Percentiles rank a stretch among this genome's conserved stretches.
phyloP scores from a whole-genome alignment of 2,797 vertebrate genomes.

The Cyclura pinguis region DNA sequence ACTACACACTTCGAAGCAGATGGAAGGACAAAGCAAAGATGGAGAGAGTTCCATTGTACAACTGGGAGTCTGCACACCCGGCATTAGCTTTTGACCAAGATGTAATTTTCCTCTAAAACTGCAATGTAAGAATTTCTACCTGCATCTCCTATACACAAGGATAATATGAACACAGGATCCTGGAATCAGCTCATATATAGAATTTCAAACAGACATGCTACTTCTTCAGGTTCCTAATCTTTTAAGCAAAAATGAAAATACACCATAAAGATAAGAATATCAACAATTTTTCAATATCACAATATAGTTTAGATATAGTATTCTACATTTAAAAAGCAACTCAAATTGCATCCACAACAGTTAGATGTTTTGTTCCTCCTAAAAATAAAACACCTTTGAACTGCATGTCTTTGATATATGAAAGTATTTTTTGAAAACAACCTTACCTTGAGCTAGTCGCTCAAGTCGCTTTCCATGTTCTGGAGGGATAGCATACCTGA shows the following conservation, averaged over 20 bases:
- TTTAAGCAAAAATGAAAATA: not conserved
- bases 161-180: conserved; percentile 5
- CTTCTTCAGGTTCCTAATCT: not conserved
- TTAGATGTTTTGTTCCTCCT: not conserved
- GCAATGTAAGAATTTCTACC: not conserved
- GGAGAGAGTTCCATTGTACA: not conserved
- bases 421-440: conserved; percentile 47
- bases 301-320: not conserved
- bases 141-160: not conserved
- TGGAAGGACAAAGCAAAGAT: not conserved
- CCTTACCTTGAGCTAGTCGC: conserved; percentile 85
- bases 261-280: not conserved
- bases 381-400: conserved; percentile 43
- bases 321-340: not conserved
- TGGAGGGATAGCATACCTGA: conserved; percentile 85
- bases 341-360: conserved; percentile 26
- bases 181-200: not conserved
- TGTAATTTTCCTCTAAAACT: not conserved
- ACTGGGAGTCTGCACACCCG: not conserved
- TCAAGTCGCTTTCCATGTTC: conserved; percentile 86
- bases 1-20: not conserved
- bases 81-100: not conserved
- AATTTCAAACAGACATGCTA: not conserved
- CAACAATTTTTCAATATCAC: not conserved
- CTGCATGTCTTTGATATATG: conserved; percentile 17